phyloP scores from a whole-genome alignment of 2,888 invertebrate species.

The Pollenia amentaria region DNA sequence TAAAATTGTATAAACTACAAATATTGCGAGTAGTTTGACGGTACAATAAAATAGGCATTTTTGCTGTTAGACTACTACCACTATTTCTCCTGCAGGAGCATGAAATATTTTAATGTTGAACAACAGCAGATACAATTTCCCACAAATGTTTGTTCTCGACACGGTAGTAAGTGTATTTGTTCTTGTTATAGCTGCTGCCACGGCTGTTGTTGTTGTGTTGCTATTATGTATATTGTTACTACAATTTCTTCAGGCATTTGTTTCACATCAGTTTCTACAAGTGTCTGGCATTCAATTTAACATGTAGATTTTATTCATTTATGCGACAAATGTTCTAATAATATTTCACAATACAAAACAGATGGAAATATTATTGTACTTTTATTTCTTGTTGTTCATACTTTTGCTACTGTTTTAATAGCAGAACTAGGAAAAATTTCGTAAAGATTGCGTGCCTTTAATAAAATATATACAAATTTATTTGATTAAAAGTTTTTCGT shows the following conservation, averaged over 20 bases:
- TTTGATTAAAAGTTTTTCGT: neutral
- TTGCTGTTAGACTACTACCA: neutral
- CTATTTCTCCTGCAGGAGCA: neutral
- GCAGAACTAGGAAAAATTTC: neutral
- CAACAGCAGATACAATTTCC: constrained; percentile 37
- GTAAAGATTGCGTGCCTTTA: neutral
- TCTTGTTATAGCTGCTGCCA: constrained; percentile 31
- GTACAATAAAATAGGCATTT: constrained; percentile 49
- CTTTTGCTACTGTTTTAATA: constrained; percentile 1
- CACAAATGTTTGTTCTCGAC: constrained; percentile 42
- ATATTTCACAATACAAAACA: constrained; percentile 56
- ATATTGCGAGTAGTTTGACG: constrained; percentile 55
- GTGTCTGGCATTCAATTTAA: constrained; percentile 66
- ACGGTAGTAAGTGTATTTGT: constrained; percentile 42
- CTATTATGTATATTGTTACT: constrained; percentile 37
- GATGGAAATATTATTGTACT: constrained; percentile 50
- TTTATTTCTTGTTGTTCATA: neutral
- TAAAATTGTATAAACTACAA: constrained; percentile 68
- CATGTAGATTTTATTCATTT: constrained; percentile 77
- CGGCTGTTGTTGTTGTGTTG: constrained; percentile 2
- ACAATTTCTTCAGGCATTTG: constrained; percentile 52
- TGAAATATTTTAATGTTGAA: constrained; percentile 8
- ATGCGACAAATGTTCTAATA: constrained; percentile 72
- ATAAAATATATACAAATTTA: neutral
- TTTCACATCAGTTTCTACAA: constrained; percentile 65